phyloP scores from a whole-genome alignment of 2,888 invertebrate species.

The Oxytorus armatus region DNA sequence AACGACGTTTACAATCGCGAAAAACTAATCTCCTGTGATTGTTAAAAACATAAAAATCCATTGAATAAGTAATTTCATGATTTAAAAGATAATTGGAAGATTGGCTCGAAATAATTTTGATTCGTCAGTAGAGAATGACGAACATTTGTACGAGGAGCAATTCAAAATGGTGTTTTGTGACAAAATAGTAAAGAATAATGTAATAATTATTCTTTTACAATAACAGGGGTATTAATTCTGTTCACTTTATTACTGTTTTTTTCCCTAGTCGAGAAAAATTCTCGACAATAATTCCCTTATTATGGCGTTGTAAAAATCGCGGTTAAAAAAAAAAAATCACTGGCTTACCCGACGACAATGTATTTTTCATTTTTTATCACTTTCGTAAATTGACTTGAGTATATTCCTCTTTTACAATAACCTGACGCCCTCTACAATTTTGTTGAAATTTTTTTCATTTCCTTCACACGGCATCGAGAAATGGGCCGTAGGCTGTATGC shows the following conservation, averaged over 20 bases:
- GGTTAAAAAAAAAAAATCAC: constrained; percentile 11
- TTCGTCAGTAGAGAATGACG: too few species aligned
- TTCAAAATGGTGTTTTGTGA: too few species aligned
- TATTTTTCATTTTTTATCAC: constrained; percentile 20
- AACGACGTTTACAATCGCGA: background rate
- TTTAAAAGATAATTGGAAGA: background rate
- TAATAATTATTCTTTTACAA: too few species aligned
- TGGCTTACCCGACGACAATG: background rate
- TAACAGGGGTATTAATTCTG: too few species aligned
- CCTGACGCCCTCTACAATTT: constrained; percentile 1
- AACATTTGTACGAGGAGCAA: too few species aligned
- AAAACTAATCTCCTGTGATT: too few species aligned
- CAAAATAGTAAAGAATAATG: too few species aligned
- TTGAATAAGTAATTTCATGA: too few species aligned
- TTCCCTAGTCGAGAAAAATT: background rate
- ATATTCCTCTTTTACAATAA: constrained; percentile 28
- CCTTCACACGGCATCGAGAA: constrained; percentile 17
- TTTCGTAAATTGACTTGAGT: constrained; percentile 15
- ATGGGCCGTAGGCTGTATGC: constrained; percentile 22
- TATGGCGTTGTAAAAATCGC: background rate
- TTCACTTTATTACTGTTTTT: too few species aligned
- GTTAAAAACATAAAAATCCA: too few species aligned
- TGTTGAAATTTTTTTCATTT: constrained; percentile 13
- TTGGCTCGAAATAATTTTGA: too few species aligned
- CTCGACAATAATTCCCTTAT: background rate